Evolutionary conservation across 2,888 invertebrate genomes (phyloP), one percentile per base, ranked within the genome.

Genomic region (Eurois occulta): DNA sequence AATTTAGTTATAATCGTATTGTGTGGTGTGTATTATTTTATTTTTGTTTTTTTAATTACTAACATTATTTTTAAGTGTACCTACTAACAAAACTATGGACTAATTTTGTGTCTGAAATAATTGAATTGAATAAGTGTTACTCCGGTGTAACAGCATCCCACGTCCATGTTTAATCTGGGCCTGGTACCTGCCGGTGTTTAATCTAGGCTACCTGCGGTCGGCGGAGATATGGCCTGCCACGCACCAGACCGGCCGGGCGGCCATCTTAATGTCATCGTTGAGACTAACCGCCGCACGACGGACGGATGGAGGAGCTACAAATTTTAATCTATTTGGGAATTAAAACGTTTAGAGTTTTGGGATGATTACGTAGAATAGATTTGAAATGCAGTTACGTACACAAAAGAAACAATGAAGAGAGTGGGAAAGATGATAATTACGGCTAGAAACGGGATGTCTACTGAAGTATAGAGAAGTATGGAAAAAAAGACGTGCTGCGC

Each of bases 181-280:
- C 82, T 71, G 72, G 82, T 87, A 89, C 87, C 88, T 88, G 89
- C 71, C 64, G 68, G 78, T 72, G 81, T 84, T 88, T 89, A 89
- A 89, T 89, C 87, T 88, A 88, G 89, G 82, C 83, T 86, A 87
- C 85, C 88, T 89, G 89, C 83, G 88, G 88, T 82, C 75, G 77
- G 80, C 78, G 75, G 84, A 89, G 88, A 89, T 89, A 89, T 88
- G 86, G 85, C 78, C 79, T 67, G 73, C 77, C 85, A 76, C 83
- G 74, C 84, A 74, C 81, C 81, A 73, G 66, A 43, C 86, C 41
- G 16, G 16, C 41, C 71, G 38, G 10, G n/a, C 73, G 58, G 48
- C 64, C 69, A 73, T 71, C 86, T 74, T 85, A 83, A 72, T 83
- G 83, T 79, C 83, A 83, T 75, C 62, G 68, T 77, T 69, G 69